Base-by-base conservation (phyloP, 2,888 invertebrate genomes). In the Auanema freiburgensis region DNA sequence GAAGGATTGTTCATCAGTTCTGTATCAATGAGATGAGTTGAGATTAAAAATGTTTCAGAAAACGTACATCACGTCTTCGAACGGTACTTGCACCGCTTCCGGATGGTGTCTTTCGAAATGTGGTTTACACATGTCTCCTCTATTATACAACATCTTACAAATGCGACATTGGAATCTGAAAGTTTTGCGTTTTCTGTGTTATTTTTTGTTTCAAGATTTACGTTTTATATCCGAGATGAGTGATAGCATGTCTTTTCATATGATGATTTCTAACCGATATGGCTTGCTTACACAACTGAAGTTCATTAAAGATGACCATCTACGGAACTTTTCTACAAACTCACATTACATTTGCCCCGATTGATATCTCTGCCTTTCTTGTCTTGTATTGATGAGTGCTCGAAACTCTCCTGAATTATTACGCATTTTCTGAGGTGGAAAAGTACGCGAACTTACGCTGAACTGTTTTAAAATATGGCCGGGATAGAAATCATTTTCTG, bases 171-270 rank as follows among this genome's bases (percentile, higher is more conserved):
- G 40, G 24, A 43, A 62, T 18, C 62, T 62, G 23, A 42, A 60
- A 44, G 23, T 52, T 41, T 14, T 8, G 18, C 11, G n/a, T 16
- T 33, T 33, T 24, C 11, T 42, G 18, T 2, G 8, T 25, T 8
- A 11, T 12, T 12, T 21, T 52, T 5, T 10, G 33, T 23, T n/a
- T 18, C 14, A 40, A 24, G 24, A n/a, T 50, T 23, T 21, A 62
- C 62, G 62, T 62, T 42, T 62, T 62, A 43, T 49, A 62, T 23
- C 62, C 62, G 21, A 62, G 51, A 40, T 62, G 62, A 49, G 56
- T 62, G 56, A 62, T 33, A 16, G 62, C 56, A 42, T 62, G 62
- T 12, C 62, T 51, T 46, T 57, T 23, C 56, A 57, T 57, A 40
- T 62, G 62, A 41, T 62, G 62, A 23, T 21, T 57, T 18, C 62